Base-by-base conservation (phyloP, 2,113 vertebrate genomes). In the Pteruthius melanotis region DNA sequence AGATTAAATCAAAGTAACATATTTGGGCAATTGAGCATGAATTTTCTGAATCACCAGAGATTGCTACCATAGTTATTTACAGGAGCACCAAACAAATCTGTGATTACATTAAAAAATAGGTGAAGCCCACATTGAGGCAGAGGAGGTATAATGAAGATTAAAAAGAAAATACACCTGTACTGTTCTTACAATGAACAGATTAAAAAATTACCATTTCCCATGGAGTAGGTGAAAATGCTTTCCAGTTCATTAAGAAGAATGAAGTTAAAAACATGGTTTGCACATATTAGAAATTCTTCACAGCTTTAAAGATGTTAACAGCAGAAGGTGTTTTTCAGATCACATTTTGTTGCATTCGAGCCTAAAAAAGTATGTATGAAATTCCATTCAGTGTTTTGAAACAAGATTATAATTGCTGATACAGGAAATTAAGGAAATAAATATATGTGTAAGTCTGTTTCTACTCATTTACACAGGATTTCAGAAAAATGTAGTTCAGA, bases 371-470 rank as follows among this genome's bases (percentile, higher is more conserved):
- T 1, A 39, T 17, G 2, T 24, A 44, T 11, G 22, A 63, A 78
- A 85, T 45, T 49, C 50, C 47, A 84, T 10, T 65, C 30, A 9
- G 15, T 33, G 47, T 57, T 77, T 52, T 65, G 23, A 65, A 56
- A 35, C 5, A 15, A 35, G 82, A 60, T 54, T 64, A 47, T 42
- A 21, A 63, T 31, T 23, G 52, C 30, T 68, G 35, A 31, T 13
- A 50, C 0, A 23, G 49, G n/a, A 90, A 84, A 79, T 33, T 0
- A 83, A 44, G 31, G 30, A 61, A 20, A 75, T 37, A 79, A n/a
- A 66, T 22, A n/a, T 7, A n/a, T 4, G 2, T 37, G 5, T 30
- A 35, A 0, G 0, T 8, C 37, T 49, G 3, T 70, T 72, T 27
- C 28, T 26, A 20, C 19, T 35, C 42, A 24, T 56, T 92, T 28